Percentiles rank a stretch among this genome's conserved stretches.
phyloP scores from a whole-genome alignment of 2,888 invertebrate species.

The Amphiduros pacificus region DNA sequence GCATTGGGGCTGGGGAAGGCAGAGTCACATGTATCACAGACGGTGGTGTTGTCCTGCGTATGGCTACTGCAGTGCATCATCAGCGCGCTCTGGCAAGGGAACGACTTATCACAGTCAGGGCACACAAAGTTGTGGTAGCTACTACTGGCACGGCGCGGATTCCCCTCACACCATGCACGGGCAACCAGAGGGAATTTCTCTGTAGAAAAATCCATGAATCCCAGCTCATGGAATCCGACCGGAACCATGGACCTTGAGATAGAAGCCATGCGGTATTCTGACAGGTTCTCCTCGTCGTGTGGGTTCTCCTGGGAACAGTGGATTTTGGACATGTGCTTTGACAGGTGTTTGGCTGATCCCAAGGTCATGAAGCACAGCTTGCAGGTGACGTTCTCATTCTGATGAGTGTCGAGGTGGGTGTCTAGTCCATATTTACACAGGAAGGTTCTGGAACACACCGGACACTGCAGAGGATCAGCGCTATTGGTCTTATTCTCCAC shows the following conservation, averaged over 20 bases:
- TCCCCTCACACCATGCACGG: slow-evolving; percentile 72
- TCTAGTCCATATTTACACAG: slow-evolving; percentile 66
- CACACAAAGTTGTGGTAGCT: slow-evolving; percentile 54
- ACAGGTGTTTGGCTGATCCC: slow-evolving; percentile 71
- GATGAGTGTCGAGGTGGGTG: slow-evolving; percentile 71
- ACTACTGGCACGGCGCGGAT: slow-evolving; percentile 52
- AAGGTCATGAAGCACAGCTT: slow-evolving; percentile 74
- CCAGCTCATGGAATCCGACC: slow-evolving; percentile 54
- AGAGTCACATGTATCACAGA: slow-evolving; percentile 63
- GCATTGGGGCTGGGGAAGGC: slow-evolving; percentile 65
- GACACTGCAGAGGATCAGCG: no score
- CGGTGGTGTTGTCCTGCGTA: slow-evolving; percentile 41
- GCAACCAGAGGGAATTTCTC: slow-evolving; percentile 80
- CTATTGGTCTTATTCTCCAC: no score
- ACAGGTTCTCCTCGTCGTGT: not conserved
- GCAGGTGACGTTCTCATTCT: slow-evolving; percentile 72
- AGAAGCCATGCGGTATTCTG: not conserved
- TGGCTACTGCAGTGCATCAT: slow-evolving; percentile 51
- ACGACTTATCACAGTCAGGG: slow-evolving; percentile 51
- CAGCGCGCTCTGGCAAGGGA: slow-evolving; percentile 56
- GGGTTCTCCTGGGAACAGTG: slow-evolving; percentile 1
- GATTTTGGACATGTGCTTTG: slow-evolving; percentile 66
- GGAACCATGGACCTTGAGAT: not conserved
- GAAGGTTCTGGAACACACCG: slow-evolving; percentile 70
- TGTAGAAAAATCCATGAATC: slow-evolving; percentile 78